Evolutionary conservation across 2,113 vertebrate species (phyloP), one percentile per base, ranked within the genome.

Genomic region (zebrafish (Danio rerio)): DNA sequence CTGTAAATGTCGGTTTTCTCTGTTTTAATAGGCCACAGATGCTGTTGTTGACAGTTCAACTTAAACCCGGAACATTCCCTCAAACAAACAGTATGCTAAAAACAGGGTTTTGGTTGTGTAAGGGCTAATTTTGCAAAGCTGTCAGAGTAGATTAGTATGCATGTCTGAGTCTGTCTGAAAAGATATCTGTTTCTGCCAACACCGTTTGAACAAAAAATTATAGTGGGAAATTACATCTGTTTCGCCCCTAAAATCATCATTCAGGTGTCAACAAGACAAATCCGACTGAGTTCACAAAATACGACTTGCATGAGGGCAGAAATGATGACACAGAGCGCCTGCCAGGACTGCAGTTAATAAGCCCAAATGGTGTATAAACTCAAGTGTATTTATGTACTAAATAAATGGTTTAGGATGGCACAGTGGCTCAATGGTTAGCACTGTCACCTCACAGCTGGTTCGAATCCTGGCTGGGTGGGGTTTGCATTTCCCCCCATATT

Each of bases 91-190:
- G 52, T 61, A 9, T 59, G 55, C 42, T 76, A 47, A 47, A 76
- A 76, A 13, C 7, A 3, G 55, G 42, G n/a, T 75, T 74, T 75
- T 40, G 40, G 55, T 75, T 61, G 16, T 15, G 42, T 61, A 15
- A 74, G 7, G 9, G n/a, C 55, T 75, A 43, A 75, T 59, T 61
- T 75, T 21, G 55, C 18, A 75, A 12, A 47, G 31, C 73, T 47
- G 40, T 76, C 73, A 58, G 55, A 76, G 42, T 45, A 61, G 73
- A 61, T 76, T 76, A 76, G 55, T 59, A 59, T 76, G 73, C n/a
- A 45, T 61, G 55, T 61, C 73, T 47, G 73, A 47, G 58, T 40
- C 55, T 59, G 73, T 43, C 53, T 75, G 42, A 76, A 61, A 52
- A 71, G 12, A 61, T 43, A 59, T 76, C 16, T 18, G 11, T 74